phyloP scores from a whole-genome alignment of 2,113 vertebrate genomes.

The Procavia capensis region DNA sequence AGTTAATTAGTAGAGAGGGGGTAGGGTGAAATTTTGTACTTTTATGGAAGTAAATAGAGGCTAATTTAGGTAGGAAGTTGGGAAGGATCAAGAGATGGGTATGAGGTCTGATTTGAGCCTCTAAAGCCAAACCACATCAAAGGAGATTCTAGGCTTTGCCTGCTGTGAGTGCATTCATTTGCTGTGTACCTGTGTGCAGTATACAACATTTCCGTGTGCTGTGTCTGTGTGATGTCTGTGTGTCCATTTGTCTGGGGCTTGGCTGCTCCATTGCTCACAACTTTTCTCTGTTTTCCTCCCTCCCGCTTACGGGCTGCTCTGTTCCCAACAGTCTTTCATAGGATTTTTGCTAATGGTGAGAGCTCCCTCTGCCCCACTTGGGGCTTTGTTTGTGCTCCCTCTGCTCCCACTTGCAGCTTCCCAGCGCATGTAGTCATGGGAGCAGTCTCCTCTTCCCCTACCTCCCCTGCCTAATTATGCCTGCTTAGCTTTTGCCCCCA shows the following conservation, averaged over 20 bases:
- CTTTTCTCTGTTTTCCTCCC: constrained; percentile 89
- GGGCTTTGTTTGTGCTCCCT: constrained; percentile 75
- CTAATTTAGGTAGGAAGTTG: constrained; percentile 53
- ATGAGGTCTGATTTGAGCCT: constrained; percentile 58
- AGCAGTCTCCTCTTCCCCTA: constrained; percentile 57
- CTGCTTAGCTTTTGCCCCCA: constrained; percentile 69
- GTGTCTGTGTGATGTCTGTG: constrained; percentile 76
- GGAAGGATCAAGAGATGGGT: constrained; percentile 54
- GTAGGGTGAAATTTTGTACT: not conserved
- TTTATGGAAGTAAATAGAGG: constrained; percentile 43
- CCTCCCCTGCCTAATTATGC: constrained; percentile 59
- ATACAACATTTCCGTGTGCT: constrained; percentile 69
- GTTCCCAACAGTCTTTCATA: constrained; percentile 93
- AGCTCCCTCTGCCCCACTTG: constrained; percentile 79
- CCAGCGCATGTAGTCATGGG: constrained; percentile 71
- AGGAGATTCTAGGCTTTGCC: constrained; percentile 76
- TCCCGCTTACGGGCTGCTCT: constrained; percentile 92
- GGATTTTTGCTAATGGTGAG: constrained; percentile 95
- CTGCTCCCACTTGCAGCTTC: constrained; percentile 72
- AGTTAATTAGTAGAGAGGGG: not conserved
- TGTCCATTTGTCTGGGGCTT: constrained; percentile 85
- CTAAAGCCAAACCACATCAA: constrained; percentile 44
- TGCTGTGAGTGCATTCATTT: constrained; percentile 79
- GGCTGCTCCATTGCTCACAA: constrained; percentile 89
- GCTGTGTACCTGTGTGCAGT: constrained; percentile 77